Evolutionary conservation across 2,797 vertebrate genomes (phyloP).

Genomic region (Poeciliopsis paucimaculata): DNA sequence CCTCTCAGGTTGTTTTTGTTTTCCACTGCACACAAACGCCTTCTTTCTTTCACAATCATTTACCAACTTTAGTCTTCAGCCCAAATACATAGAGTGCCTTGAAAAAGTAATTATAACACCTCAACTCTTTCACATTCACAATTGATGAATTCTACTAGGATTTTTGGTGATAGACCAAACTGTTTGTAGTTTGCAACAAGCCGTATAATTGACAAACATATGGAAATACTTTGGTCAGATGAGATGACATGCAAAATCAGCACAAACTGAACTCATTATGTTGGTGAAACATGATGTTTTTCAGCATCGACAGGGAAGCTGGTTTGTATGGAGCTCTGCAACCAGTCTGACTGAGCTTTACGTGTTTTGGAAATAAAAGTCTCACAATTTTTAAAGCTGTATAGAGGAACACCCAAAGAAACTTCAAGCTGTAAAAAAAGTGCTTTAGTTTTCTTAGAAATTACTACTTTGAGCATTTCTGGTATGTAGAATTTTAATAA

Average conservation of each 20-base stretch:
- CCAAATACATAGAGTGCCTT: background rate
- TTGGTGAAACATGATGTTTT: background rate
- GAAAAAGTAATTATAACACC: background rate
- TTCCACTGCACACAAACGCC: constrained; percentile 15
- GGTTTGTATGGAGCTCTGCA: background rate
- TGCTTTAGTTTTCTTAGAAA: background rate
- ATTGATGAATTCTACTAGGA: background rate
- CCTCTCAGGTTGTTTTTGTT: constrained; percentile 10
- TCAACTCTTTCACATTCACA: background rate
- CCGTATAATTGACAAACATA: background rate
- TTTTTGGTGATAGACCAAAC: background rate
- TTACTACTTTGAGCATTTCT: background rate
- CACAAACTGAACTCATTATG: background rate
- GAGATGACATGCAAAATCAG: background rate
- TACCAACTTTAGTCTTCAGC: background rate
- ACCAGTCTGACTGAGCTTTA: background rate
- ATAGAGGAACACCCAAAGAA: background rate
- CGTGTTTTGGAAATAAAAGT: background rate
- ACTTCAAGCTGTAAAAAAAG: background rate
- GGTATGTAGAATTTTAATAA: background rate
- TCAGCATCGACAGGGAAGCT: background rate
- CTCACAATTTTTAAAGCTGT: background rate
- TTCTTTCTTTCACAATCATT: background rate
- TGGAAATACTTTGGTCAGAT: background rate
- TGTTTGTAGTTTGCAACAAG: background rate